Conservation (phyloP, 1,140 invertebrate genomes). For the Aradophagus sp. region DNA sequence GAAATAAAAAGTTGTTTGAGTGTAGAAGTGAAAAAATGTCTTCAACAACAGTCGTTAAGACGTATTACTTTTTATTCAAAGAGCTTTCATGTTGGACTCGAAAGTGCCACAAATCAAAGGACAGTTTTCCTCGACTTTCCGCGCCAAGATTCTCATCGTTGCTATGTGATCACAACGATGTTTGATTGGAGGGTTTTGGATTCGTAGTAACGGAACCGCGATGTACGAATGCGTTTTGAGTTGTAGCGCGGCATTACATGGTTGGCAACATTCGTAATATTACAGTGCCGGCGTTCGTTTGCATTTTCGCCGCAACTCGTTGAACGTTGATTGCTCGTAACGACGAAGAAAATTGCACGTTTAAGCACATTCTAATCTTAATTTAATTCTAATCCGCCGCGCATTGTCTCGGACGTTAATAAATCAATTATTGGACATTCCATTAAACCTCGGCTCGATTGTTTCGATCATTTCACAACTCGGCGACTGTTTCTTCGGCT, state of each 20-base stretch:
- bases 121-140: too few species aligned
- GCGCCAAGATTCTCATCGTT: conserved; percentile 29
- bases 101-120: too few species aligned
- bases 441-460: too few species aligned
- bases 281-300: conserved; percentile 42
- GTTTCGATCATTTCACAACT: too few species aligned
- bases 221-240: conserved; percentile 47
- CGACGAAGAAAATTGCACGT: conserved; percentile 31
- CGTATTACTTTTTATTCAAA: too few species aligned
- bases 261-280: conserved; percentile 47
- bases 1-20: too few species aligned
- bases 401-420: conserved; percentile 14
- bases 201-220: conserved; percentile 37
- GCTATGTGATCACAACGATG: conserved; percentile 27
- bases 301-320: conserved; percentile 22
- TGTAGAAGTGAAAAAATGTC: too few species aligned
- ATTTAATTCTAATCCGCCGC: conserved; percentile 28
- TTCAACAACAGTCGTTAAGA: too few species aligned
- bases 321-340: conserved; percentile 25
- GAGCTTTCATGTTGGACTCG: too few species aligned
- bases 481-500: conserved; percentile 1
- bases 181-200: conserved; percentile 48
- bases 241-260: conserved; percentile 36
- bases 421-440: conserved; percentile 4
- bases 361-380: conserved; percentile 31